Evolutionary conservation across 2,113 vertebrate species (phyloP).

Genomic region (Oryzias celebensis): DNA sequence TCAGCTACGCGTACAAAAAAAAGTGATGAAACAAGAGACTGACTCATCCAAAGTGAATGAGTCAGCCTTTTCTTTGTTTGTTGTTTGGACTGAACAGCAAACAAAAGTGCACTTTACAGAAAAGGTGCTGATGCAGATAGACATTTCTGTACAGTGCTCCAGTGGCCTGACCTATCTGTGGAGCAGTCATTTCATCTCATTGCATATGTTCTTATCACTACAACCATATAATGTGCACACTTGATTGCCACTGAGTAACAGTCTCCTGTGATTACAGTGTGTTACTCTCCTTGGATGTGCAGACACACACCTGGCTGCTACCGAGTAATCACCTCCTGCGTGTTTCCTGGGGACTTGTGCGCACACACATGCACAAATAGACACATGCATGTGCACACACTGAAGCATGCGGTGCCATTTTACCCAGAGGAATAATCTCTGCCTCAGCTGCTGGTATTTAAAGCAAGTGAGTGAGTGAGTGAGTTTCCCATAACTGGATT

Average conservation of each 20-base stretch:
- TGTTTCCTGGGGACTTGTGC: constrained; percentile 40
- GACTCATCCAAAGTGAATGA: too few relatives aligned
- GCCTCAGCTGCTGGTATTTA: constrained; percentile 50
- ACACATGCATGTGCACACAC: constrained; percentile 5
- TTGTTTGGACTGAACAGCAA: neutral
- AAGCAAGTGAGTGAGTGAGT: constrained; percentile 48
- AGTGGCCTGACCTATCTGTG: constrained; percentile 21
- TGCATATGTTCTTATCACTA: constrained; percentile 44
- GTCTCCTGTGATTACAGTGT: constrained; percentile 56
- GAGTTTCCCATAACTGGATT: constrained; percentile 65
- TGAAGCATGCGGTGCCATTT: constrained; percentile 31
- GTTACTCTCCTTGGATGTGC: constrained; percentile 35
- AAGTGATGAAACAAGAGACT: too few relatives aligned
- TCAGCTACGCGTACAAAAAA: too few relatives aligned
- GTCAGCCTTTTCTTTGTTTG: neutral
- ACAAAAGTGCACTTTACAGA: constrained; percentile 23
- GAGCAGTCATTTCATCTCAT: constrained; percentile 41
- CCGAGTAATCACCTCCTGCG: constrained; percentile 58
- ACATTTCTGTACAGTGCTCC: constrained; percentile 7
- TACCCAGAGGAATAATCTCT: constrained; percentile 59
- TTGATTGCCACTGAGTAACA: constrained; percentile 29
- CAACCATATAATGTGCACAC: constrained; percentile 26
- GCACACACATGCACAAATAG: constrained; percentile 13
- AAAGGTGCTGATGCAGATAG: constrained; percentile 44
- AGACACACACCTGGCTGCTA: constrained; percentile 39